phyloP scores from a whole-genome alignment of 2,888 invertebrate species.

The Chymomyza fuscimana region DNA sequence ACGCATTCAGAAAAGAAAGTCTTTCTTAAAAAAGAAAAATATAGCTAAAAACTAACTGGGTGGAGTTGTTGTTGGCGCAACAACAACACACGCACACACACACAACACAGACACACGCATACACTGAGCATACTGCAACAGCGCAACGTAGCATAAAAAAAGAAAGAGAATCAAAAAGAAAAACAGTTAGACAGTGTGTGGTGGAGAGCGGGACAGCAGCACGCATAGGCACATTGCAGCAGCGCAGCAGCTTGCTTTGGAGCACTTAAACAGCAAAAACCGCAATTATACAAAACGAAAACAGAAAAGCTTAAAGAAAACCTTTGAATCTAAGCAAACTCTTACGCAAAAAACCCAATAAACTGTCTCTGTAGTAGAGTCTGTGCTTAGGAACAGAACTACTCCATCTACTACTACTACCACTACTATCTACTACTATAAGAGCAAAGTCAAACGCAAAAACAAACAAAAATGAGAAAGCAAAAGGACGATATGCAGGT shows the following conservation, averaged over 20 bases:
- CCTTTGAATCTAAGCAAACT: conserved; percentile 41
- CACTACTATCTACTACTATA: conserved; percentile 34
- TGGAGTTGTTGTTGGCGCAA: conserved; percentile 50
- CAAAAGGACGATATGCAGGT: conserved; percentile 91
- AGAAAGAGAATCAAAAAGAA: background rate
- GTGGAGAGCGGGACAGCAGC: background rate
- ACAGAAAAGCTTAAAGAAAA: conserved; percentile 29
- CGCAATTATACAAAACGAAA: conserved; percentile 35
- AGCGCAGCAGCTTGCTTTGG: conserved; percentile 78
- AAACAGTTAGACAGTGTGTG: too few relatives aligned
- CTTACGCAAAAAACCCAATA: conserved; percentile 44
- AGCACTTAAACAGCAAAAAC: conserved; percentile 78
- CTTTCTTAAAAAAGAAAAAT: conserved; percentile 43
- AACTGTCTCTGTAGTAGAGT: background rate
- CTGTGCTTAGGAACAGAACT: background rate
- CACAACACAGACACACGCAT: conserved; percentile 16
- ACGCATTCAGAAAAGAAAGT: conserved; percentile 63
- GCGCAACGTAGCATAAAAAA: conserved; percentile 9
- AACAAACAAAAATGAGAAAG: conserved; percentile 77
- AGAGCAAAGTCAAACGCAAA: conserved; percentile 60
- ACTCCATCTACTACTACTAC: conserved; percentile 21
- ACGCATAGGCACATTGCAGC: conserved; percentile 28
- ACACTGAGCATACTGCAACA: conserved; percentile 4
- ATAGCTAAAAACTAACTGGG: conserved; percentile 58
- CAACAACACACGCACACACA: background rate